These are phyloP conservation scores for Oncopodura yosiiana DNA, from an alignment of 1,140 invertebrate genomes.

Conservation along the genomic window DNA sequence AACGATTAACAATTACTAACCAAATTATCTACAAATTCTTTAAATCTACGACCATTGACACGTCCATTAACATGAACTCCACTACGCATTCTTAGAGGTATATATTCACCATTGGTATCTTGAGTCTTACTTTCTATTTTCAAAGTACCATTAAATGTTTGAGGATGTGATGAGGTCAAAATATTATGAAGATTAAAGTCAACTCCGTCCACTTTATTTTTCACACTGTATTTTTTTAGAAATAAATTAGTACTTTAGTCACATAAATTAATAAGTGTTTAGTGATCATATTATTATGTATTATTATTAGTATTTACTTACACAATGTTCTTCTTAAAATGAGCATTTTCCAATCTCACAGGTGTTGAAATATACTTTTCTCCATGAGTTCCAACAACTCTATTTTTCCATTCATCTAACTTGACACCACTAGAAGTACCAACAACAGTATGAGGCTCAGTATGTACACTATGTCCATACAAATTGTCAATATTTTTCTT, in stretches of 20 bases:
- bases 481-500: slow-evolving; percentile 1
- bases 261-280: background rate
- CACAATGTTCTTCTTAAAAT: background rate
- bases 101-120: background rate
- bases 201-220: background rate
- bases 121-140: background rate
- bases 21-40: background rate
- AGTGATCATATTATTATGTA: background rate
- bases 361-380: background rate
- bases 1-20: background rate
- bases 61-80: background rate
- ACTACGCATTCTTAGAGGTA: background rate
- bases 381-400: background rate
- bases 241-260: background rate
- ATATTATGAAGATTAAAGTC: no score
- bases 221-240: background rate
- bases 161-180: no score
- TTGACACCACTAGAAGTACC: slow-evolving; percentile 1
- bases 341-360: background rate
- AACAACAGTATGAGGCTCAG: background rate
- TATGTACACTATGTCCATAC: background rate
- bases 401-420: background rate
- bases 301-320: background rate
- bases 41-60: slow-evolving; percentile 1
- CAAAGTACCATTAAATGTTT: no score